phyloP scores from a whole-genome alignment of 2,888 invertebrate genomes.

The Folsomia candida region DNA sequence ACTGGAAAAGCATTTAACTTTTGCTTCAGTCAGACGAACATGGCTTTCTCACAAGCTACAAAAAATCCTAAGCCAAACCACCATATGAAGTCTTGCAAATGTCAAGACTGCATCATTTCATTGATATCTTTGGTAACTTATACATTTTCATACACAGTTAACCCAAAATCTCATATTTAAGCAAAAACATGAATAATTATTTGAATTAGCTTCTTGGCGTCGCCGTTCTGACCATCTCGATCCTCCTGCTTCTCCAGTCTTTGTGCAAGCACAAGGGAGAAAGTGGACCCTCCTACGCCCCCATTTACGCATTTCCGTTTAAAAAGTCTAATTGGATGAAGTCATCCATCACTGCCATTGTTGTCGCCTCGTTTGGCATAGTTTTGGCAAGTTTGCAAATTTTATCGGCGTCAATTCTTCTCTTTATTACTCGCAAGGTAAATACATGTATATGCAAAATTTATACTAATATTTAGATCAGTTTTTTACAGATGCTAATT shows the following conservation, averaged over 20 bases:
- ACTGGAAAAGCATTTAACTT: no score
- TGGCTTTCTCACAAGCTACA: no score
- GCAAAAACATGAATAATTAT: neutral
- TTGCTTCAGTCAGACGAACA: no score
- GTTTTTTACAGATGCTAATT: neutral
- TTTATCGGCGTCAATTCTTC: constrained; percentile 12
- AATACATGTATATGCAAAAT: neutral
- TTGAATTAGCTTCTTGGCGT: neutral
- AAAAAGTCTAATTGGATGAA: constrained; percentile 35
- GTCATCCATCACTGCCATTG: constrained; percentile 26
- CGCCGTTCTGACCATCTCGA: neutral
- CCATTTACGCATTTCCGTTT: constrained; percentile 17
- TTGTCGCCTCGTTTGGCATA: constrained; percentile 20
- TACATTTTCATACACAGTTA: no score
- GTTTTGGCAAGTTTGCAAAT: constrained; percentile 23
- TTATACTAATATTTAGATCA: no score
- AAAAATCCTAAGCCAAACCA: no score
- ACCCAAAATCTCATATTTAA: no score
- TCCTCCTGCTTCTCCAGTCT: neutral
- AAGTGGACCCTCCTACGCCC: neutral
- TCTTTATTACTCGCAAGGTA: neutral
- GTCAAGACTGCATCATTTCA: no score
- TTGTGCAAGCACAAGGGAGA: neutral
- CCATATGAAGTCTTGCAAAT: no score
- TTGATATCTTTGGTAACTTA: neutral